Percentiles rank a stretch among this genome's conserved stretches.
These are phyloP conservation scores for Sebastes paucispinis DNA, from an alignment of 2,797 vertebrate species.

Conservation along the genomic window DNA sequence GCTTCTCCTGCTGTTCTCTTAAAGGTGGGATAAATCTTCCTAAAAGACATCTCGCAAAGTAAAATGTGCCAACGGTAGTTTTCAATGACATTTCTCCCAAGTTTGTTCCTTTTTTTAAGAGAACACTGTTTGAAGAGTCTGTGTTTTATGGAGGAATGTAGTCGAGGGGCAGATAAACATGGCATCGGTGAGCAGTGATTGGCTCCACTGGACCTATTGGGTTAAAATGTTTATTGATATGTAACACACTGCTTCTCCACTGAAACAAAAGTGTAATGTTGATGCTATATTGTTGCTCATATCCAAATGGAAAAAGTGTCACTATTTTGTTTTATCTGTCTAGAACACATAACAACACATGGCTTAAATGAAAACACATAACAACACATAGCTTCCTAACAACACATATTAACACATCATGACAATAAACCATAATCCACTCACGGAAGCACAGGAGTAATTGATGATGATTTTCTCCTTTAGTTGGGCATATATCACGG, in stretches of 20 bases:
- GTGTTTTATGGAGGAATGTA: slow-evolving; percentile 2
- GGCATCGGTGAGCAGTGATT: background rate
- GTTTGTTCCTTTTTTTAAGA: slow-evolving; percentile 33
- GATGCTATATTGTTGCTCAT: background rate
- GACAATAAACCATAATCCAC: too few relatives aligned
- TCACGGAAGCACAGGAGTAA: too few relatives aligned
- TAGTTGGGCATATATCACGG: too few relatives aligned
- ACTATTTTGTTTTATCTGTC: too few relatives aligned
- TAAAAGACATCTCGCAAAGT: slow-evolving; percentile 55
- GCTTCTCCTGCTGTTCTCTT: slow-evolving; percentile 40
- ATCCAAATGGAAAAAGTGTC: background rate
- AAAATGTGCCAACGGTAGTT: background rate
- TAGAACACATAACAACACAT: too few relatives aligned
- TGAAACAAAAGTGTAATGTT: background rate
- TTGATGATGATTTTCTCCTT: too few relatives aligned
- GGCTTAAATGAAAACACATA: too few relatives aligned
- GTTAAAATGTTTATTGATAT: background rate
- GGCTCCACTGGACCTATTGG: background rate
- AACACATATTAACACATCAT: too few relatives aligned
- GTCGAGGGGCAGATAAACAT: slow-evolving; percentile 11
- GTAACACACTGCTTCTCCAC: background rate
- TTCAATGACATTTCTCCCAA: slow-evolving; percentile 4
- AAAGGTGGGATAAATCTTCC: slow-evolving; percentile 50
- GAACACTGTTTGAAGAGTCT: slow-evolving; percentile 22
- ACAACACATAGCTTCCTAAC: too few relatives aligned